Evolutionary conservation across 2,888 invertebrate genomes (phyloP).

Genomic region (Epinotia demarniana): DNA sequence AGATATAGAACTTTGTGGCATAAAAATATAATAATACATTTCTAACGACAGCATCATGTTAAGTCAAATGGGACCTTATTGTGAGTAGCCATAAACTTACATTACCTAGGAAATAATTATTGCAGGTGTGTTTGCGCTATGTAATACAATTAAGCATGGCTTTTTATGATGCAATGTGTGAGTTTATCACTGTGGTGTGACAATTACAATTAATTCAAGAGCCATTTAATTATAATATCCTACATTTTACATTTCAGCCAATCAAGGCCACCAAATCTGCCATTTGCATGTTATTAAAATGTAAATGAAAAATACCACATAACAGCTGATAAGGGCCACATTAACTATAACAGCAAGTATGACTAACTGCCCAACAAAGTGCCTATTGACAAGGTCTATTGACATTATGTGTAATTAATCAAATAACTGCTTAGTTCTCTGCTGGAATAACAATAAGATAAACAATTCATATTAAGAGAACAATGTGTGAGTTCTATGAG

Average conservation of each 20-base stretch:
- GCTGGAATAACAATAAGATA: conserved; percentile 12
- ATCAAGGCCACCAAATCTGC: neutral
- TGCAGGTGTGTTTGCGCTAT: neutral
- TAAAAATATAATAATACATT: neutral
- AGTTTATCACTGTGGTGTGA: conserved; percentile 12
- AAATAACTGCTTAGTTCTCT: neutral
- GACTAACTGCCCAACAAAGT: neutral
- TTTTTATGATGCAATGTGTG: neutral
- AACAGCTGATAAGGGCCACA: neutral
- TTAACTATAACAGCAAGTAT: neutral
- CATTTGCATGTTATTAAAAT: neutral
- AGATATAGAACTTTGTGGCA: neutral
- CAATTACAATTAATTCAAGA: neutral
- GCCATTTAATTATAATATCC: neutral
- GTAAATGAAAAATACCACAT: neutral
- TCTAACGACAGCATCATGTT: neutral
- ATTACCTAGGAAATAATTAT: neutral
- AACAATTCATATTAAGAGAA: conserved; percentile 1
- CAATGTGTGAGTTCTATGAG: neutral
- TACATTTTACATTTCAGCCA: neutral
- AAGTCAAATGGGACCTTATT: neutral
- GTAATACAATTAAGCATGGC: neutral
- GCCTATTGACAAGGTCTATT: neutral
- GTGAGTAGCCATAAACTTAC: neutral
- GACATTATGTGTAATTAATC: neutral